These are phyloP conservation scores for Dicrostonyx torquatus DNA, from an alignment of 2,797 vertebrate species.

Conservation along the genomic window DNA sequence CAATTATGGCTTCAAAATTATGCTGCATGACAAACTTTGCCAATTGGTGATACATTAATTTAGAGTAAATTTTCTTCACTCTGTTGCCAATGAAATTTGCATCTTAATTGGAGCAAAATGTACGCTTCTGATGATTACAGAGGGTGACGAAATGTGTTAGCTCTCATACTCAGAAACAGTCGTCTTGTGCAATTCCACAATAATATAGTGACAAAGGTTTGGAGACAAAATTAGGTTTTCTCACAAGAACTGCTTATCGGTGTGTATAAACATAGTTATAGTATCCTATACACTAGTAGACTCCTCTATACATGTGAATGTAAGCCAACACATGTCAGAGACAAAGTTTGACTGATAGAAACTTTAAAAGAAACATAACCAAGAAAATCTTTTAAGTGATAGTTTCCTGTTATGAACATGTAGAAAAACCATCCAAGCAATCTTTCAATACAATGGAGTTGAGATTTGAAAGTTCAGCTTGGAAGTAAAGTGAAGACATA, in stretches of 20 bases:
- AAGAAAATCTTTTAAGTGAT: background rate
- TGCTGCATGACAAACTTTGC: slow-evolving; percentile 44
- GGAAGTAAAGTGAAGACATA: background rate
- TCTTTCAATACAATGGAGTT: background rate
- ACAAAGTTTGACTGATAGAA: background rate
- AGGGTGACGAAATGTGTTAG: background rate
- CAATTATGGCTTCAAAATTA: slow-evolving; percentile 67
- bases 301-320: background rate
- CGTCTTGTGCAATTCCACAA: background rate
- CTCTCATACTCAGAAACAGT: background rate
- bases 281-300: background rate
- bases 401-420: background rate
- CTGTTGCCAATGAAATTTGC: slow-evolving; percentile 62
- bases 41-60: slow-evolving; percentile 53
- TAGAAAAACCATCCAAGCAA: background rate
- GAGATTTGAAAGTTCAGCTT: background rate
- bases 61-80: slow-evolving; percentile 53
- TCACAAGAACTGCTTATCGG: background rate
- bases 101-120: slow-evolving; percentile 73
- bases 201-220: background rate
- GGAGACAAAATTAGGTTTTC: background rate
- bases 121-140: slow-evolving; percentile 38
- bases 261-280: background rate
- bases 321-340: background rate
- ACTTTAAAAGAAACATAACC: background rate